Evolutionary conservation across 2,797 vertebrate species (phyloP).

Genomic region (Sebastes steindachneri): DNA sequence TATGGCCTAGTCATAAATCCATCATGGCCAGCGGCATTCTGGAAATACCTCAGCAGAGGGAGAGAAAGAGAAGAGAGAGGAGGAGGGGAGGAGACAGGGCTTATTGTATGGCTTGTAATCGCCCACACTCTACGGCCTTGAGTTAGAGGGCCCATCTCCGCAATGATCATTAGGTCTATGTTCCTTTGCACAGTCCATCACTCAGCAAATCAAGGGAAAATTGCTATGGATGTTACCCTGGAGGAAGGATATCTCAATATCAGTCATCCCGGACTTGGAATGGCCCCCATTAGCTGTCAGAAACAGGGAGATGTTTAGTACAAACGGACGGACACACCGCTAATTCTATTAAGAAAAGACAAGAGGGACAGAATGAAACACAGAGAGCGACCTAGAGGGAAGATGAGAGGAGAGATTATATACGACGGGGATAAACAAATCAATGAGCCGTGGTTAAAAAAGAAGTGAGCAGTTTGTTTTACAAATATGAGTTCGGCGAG

Average conservation of each 20-base stretch:
- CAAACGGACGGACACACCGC: constrained; percentile 45
- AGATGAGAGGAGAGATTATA: background rate
- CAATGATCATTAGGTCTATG: constrained; percentile 75
- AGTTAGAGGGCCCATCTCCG: constrained; percentile 65
- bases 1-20: constrained; percentile 78
- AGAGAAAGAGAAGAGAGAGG: constrained; percentile 27
- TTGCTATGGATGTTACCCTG: constrained; percentile 73
- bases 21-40: constrained; percentile 79
- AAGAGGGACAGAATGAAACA: constrained; percentile 36
- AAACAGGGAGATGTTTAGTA: constrained; percentile 51
- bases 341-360: constrained; percentile 65
- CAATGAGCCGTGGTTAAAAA: background rate
- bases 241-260: constrained; percentile 72
- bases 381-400: background rate
- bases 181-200: constrained; percentile 70
- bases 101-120: constrained; percentile 69
- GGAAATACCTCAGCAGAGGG: constrained; percentile 75
- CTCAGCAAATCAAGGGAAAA: constrained; percentile 76
- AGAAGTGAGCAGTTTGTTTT: background rate
- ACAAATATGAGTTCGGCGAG: background rate
- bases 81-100: constrained; percentile 27
- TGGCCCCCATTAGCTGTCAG: constrained; percentile 70
- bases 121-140: constrained; percentile 64
- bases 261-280: constrained; percentile 65
- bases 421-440: background rate